Conservation (phyloP, 2,113 vertebrate genomes). For the Aldabrachelys gigantea region DNA sequence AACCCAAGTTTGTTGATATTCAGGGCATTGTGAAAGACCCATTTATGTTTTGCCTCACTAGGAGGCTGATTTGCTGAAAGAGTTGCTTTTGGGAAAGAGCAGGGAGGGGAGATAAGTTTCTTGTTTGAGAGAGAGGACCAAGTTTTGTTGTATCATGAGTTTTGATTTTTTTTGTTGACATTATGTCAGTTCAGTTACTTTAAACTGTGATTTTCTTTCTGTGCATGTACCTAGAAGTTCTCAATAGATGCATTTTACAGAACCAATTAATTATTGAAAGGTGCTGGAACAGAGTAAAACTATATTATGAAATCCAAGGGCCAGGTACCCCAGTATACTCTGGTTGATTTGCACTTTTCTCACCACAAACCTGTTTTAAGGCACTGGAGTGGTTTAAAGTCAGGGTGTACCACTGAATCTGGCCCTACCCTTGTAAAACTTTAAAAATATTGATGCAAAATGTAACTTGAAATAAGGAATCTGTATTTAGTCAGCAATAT, state of each 20-base stretch:
- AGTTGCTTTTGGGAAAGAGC: not conserved
- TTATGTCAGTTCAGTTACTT: not conserved
- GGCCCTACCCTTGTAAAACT: not conserved
- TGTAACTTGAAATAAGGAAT: not conserved
- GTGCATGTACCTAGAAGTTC: not conserved
- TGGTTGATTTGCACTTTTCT: not conserved
- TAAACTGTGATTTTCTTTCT: not conserved
- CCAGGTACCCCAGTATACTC: not conserved
- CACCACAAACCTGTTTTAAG: fast-evolving
- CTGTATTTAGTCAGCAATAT: not conserved
- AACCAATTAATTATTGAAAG: not conserved
- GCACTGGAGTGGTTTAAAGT: not conserved
- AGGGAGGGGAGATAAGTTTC: not conserved
- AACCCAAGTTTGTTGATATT: not conserved
- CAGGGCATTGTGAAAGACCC: not conserved
- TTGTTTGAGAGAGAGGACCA: not conserved
- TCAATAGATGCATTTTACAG: not conserved
- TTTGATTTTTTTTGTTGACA: not conserved
- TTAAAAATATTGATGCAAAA: not conserved
- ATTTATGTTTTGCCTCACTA: not conserved
- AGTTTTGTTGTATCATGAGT: not conserved
- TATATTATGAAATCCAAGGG: not conserved
- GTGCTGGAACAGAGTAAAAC: not conserved
- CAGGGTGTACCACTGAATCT: not conserved
- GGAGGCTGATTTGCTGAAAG: not conserved